Evolutionary conservation across 2,113 vertebrate species (phyloP).

Genomic region (Embiotoca jacksoni): DNA sequence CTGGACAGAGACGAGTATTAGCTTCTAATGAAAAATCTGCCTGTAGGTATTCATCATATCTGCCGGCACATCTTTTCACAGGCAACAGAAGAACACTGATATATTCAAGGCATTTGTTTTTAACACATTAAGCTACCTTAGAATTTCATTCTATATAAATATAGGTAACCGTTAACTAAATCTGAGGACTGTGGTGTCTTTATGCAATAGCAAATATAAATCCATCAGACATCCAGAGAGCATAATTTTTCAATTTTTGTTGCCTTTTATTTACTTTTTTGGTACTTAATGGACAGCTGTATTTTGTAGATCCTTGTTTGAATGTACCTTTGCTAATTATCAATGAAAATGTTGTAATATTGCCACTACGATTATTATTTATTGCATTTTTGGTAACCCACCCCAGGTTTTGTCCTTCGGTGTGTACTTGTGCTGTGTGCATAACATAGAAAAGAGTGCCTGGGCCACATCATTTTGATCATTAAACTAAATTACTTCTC

Average conservation of each 20-base stretch:
- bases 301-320: background rate
- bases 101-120: conserved; percentile 9
- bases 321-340: background rate
- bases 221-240: too few species aligned
- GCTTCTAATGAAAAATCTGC: conserved; percentile 56
- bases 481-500: conserved; percentile 39
- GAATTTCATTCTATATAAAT: too few species aligned
- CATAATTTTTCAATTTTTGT: too few species aligned
- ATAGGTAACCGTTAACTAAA: too few species aligned
- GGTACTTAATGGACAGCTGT: too few species aligned
- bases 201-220: too few species aligned
- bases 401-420: too few species aligned
- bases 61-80: conserved; percentile 37
- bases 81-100: background rate
- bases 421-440: conserved; percentile 1
- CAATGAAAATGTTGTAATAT: too few species aligned
- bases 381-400: background rate
- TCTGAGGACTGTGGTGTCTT: too few species aligned
- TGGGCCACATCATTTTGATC: conserved; percentile 25
- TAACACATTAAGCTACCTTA: background rate
- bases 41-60: conserved; percentile 52
- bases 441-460: background rate
- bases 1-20: conserved; percentile 28
- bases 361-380: background rate
- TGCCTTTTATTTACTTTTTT: too few species aligned